Evolutionary conservation across 2,888 invertebrate species (phyloP), one percentile per base, ranked within the genome.

Genomic region (Lysandra bellargus): DNA sequence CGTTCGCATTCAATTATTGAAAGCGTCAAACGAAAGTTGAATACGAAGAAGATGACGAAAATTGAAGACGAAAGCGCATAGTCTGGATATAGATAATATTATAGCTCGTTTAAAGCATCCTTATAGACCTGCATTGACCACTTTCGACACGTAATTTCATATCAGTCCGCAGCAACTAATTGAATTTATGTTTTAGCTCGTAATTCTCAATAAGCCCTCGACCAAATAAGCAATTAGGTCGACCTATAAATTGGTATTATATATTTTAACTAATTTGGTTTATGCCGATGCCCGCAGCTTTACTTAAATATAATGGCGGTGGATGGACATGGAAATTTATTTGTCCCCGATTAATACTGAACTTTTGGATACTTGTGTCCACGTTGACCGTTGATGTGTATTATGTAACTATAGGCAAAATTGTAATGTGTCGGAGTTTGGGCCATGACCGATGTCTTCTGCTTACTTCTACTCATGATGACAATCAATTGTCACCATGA

Each of bases 201-300:
- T 80, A 80, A 82, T 79, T 80, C 81, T 80, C 81, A 81, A 81
- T 81, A 79, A 81, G 78, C 81, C 81, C 30, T 80, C 80, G 79
- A 77, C 77, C 80, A 79, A 81, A 82, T 80, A 77, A 80, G 80
- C 80, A 82, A 81, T 82, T 80, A 79, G 80, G 73, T 74, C 79
- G 77, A 73, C 78, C 75, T 79, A 81, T 78, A 78, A 76, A 80
- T 80, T 80, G 64, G 37, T 74, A 69, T 74, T 60, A 69, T 40
- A 78, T 57, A 61, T 30, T 44, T 44, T 74, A 69, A 33, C 64
- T 33, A 64, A 64, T 64, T 64, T 37, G 69, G 33, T 69, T 69
- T 37, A 69, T 64, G 64, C 64, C 61, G 61, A 61, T 23, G 64
- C 9, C 64, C 30, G 64, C 4, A 30, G 64, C 64, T 64, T 64